These are phyloP conservation scores for Zosterops hypoxanthus DNA, from an alignment of 2,113 vertebrate species.

Conservation along the genomic window DNA sequence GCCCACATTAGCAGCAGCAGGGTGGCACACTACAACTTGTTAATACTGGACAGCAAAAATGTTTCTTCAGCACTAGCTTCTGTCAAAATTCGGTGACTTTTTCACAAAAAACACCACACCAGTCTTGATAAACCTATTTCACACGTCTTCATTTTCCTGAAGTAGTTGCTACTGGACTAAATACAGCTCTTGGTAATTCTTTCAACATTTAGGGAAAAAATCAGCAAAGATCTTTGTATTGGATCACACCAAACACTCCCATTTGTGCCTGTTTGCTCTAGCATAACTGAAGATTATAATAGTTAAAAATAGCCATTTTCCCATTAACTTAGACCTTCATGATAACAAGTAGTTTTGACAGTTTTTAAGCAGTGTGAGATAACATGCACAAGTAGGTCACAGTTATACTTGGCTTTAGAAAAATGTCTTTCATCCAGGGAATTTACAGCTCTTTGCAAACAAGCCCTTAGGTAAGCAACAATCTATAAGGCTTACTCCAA, in stretches of 20 bases:
- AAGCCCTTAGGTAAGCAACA: slow-evolving; percentile 62
- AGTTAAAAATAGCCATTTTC: slow-evolving; percentile 46
- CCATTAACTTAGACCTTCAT: slow-evolving; percentile 42
- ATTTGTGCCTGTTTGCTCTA: not conserved
- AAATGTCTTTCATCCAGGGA: slow-evolving; percentile 58
- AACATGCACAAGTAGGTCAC: slow-evolving; percentile 67
- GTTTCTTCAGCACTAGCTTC: not conserved
- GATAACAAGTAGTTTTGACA: slow-evolving; percentile 61
- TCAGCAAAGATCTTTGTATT: not conserved
- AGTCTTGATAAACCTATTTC: not conserved
- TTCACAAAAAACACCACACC: not conserved
- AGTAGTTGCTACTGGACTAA: not conserved
- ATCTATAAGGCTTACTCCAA: slow-evolving; percentile 35
- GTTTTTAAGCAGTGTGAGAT: slow-evolving; percentile 60
- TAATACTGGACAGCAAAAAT: not conserved
- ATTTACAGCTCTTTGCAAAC: slow-evolving; percentile 58
- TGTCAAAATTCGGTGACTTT: not conserved
- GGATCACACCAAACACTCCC: not conserved
- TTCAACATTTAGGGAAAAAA: not conserved
- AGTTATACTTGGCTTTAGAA: slow-evolving; percentile 53
- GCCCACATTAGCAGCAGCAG: not conserved
- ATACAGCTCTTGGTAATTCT: not conserved
- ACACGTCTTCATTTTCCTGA: not conserved
- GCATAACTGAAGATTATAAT: not conserved
- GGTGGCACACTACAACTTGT: not conserved